Percentiles rank a stretch among this genome's conserved stretches.
These are phyloP conservation scores for Gambusia yucatana DNA, from an alignment of 2,797 vertebrate species.

Conservation along the genomic window DNA sequence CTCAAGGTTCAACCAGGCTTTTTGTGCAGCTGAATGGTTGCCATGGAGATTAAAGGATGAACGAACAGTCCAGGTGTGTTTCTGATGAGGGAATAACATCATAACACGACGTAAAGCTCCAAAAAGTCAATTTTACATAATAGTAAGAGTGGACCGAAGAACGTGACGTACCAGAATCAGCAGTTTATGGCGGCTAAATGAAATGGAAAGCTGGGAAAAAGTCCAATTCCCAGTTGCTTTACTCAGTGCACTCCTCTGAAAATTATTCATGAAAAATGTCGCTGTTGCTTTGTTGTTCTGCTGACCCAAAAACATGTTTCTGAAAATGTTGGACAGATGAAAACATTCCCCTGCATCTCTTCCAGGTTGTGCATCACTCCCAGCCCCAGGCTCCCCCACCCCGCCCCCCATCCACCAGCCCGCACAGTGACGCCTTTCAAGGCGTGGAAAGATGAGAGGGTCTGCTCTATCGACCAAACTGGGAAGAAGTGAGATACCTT, in stretches of 20 bases:
- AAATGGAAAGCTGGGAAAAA: constrained; percentile 9
- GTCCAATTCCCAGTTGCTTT: background rate
- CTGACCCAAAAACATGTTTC: constrained; percentile 12
- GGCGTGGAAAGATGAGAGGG: constrained; percentile 69
- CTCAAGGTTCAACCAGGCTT: too few species aligned
- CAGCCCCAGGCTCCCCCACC: background rate
- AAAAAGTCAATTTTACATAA: too few species aligned
- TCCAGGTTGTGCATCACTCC: constrained; percentile 56
- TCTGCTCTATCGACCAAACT: constrained; percentile 63
- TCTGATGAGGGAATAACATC: too few species aligned
- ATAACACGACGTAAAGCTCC: too few species aligned
- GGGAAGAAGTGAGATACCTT: constrained; percentile 59
- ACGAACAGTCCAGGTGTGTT: too few species aligned
- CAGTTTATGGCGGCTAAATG: background rate
- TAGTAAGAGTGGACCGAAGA: background rate
- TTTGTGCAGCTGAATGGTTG: too few species aligned
- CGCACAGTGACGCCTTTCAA: constrained; percentile 66
- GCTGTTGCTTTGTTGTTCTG: background rate
- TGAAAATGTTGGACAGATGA: constrained; percentile 23
- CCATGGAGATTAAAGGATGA: too few species aligned
- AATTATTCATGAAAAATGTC: background rate
- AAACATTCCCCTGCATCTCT: constrained; percentile 35
- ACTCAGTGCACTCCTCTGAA: background rate
- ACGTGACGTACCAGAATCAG: background rate
- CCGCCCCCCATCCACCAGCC: background rate